Evolutionary conservation across 2,113 vertebrate species (phyloP), one percentile per base, ranked within the genome.

Genomic region (Gavia stellata): DNA sequence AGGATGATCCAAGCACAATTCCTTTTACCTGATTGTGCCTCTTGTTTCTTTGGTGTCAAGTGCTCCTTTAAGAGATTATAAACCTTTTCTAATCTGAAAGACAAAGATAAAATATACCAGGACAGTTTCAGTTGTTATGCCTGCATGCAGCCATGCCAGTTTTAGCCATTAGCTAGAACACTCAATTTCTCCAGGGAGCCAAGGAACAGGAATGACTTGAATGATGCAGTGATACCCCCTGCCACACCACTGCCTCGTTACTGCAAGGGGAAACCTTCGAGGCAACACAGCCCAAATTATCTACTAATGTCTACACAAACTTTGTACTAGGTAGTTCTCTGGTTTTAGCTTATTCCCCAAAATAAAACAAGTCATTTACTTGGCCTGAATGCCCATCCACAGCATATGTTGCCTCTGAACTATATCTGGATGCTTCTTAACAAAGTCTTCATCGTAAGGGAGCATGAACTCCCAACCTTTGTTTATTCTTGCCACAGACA

Each of bases 321-420:
- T 40, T 45, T n/a, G 44, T 45, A 19, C 12, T 14, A 31, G 7
- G 63, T 3, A 81, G 23, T 31, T 68, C 38, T 44, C 13, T 13
- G 15, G 1, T 63, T 92, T 73, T 29, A 77, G 31, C 28, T 80
- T 52, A 79, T 47, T 85, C 67, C 79, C 87, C 68, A 65, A 91
- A 94, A 67, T 14, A 80, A 80, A 91, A 33, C 31, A 74, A 79
- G 31, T 62, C 9, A 58, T 98, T 96, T 98, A 99, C 99, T 99
- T 99, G 97, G 99, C 98, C 98, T 99, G 99, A 94, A 99, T 99
- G 95, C 99, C 99, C 21, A 98, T 98, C 99, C 99, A 99, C 90
- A 99, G 98, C 99, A 99, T 99, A 85, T 99, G 98, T 72, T 99
- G 99, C 93, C 99, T 98, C 97, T 99, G 99, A 71, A 99, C 99